phyloP scores from a whole-genome alignment of 2,797 vertebrate genomes.

The Thunnus albacares region DNA sequence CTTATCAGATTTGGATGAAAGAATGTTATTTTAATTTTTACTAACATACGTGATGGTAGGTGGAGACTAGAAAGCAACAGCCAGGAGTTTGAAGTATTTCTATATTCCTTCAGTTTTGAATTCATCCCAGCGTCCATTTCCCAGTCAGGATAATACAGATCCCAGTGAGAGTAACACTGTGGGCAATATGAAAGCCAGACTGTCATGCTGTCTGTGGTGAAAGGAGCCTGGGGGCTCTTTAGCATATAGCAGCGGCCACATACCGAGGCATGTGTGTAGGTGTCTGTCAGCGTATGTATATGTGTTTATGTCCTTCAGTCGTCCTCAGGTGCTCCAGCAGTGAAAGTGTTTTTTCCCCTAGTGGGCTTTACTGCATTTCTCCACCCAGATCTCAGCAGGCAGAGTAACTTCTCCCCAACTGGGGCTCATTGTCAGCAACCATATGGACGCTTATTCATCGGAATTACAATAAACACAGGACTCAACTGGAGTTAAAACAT shows the following conservation, averaged over 20 bases:
- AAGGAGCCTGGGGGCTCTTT: conserved; percentile 71
- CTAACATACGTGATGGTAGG: not conserved
- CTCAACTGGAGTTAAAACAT: conserved; percentile 13
- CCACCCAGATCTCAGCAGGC: conserved; percentile 60
- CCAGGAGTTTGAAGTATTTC: conserved; percentile 2
- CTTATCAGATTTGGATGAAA: conserved; percentile 1
- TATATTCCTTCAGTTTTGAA: conserved; percentile 11
- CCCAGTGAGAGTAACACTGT: conserved; percentile 47
- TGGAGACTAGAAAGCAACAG: not conserved
- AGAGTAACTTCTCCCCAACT: conserved; percentile 45
- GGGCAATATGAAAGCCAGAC: conserved; percentile 58
- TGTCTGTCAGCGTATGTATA: conserved; percentile 10
- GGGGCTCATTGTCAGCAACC: conserved; percentile 65
- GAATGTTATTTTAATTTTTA: not conserved
- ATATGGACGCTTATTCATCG: conserved; percentile 66
- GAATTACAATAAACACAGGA: conserved; percentile 47
- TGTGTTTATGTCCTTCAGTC: conserved; percentile 64
- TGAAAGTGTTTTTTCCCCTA: conserved; percentile 60
- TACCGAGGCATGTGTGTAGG: conserved; percentile 35
- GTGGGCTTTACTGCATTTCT: conserved; percentile 62
- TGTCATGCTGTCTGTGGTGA: conserved; percentile 72
- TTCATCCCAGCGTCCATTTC: not conserved
- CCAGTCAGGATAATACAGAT: conserved; percentile 15
- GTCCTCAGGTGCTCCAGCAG: conserved; percentile 68
- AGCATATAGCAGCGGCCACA: conserved; percentile 70